A percentile compares a stretch with the other conserved stretches of the same genome.
phyloP scores from a whole-genome alignment of 2,888 invertebrate species.

The Eilema caniola region DNA sequence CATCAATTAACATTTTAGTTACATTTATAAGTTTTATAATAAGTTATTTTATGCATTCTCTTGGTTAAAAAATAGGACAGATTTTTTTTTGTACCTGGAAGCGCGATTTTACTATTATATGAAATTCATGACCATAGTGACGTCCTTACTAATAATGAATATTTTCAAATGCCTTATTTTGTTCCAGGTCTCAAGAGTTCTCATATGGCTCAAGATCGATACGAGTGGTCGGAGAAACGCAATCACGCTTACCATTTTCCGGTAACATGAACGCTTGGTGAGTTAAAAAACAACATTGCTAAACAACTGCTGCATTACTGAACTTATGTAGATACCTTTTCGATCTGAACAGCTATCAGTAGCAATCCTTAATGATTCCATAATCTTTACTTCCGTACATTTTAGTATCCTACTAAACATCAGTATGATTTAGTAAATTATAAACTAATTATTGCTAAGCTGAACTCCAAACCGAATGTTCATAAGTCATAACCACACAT shows the following conservation, averaged over 20 bases:
- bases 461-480: conserved; percentile 1
- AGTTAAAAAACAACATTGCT: background rate
- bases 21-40: no score
- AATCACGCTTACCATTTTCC: no score
- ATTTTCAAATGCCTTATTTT: background rate
- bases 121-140: no score
- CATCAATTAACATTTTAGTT: background rate
- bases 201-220: no score
- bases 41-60: no score
- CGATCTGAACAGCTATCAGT: background rate
- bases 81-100: no score
- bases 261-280: no score
- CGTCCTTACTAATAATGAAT: no score
- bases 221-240: no score
- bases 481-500: conserved; percentile 2
- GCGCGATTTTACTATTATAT: no score
- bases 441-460: background rate
- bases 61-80: no score
- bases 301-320: background rate
- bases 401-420: background rate
- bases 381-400: background rate
- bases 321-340: background rate
- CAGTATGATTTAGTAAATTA: background rate
- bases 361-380: background rate
- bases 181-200: no score